phyloP scores from a whole-genome alignment of 2,888 invertebrate species.

The Nesidiocoris tenuis region DNA sequence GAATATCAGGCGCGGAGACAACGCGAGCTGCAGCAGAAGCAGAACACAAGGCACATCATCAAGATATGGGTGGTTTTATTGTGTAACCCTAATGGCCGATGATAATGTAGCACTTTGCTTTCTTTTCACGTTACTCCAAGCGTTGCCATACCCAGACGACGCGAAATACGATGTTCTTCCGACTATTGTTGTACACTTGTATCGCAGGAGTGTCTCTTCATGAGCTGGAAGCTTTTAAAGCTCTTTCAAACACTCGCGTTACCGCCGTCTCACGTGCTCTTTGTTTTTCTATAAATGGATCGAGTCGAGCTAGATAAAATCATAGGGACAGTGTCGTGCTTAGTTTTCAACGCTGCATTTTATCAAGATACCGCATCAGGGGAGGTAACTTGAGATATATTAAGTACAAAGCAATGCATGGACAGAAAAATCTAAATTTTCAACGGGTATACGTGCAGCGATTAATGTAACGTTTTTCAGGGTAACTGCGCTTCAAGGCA shows the following conservation, averaged over 20 bases:
- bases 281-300: neutral
- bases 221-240: neutral
- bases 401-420: too few species aligned
- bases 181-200: neutral
- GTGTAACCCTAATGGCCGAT: conserved; percentile 38
- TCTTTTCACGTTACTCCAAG: conserved; percentile 2
- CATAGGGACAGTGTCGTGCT: too few species aligned
- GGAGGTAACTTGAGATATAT: too few species aligned
- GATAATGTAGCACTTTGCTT: conserved; percentile 38
- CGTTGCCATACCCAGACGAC: neutral
- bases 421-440: too few species aligned
- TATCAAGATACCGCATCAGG: too few species aligned
- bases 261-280: neutral
- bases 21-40: neutral
- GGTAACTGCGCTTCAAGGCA: too few species aligned
- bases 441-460: too few species aligned
- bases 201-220: neutral
- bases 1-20: neutral
- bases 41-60: neutral
- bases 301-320: neutral
- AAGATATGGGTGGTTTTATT: conserved; percentile 18
- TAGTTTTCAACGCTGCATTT: too few species aligned
- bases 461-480: too few species aligned
- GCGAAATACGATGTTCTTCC: too few species aligned
- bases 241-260: neutral